phyloP scores from a whole-genome alignment of 2,888 invertebrate species.

The Luffia ferchaultella region DNA sequence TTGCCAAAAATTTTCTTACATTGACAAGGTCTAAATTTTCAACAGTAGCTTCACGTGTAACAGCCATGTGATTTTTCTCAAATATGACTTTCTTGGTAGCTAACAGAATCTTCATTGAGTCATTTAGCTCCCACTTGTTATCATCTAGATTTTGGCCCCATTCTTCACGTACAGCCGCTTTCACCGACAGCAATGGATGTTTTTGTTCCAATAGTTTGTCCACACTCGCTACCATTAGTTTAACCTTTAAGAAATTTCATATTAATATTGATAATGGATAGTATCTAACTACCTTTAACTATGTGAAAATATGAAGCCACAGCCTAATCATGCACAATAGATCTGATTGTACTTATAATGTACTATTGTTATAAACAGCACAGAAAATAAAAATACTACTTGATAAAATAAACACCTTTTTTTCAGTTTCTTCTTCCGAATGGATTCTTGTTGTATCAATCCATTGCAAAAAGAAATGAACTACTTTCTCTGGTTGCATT shows the following conservation, averaged over 20 bases:
- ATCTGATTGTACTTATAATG: too few species aligned
- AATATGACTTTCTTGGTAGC: conserved; percentile 33
- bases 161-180: not conserved
- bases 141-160: conserved; percentile 1
- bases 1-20: too few species aligned
- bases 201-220: conserved; percentile 15
- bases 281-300: too few species aligned
- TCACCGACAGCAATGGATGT: conserved; percentile 6
- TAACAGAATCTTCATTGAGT: conserved; percentile 17
- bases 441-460: conserved; percentile 29
- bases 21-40: conserved; percentile 30
- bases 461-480: conserved; percentile 44
- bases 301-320: too few species aligned
- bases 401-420: too few species aligned
- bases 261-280: too few species aligned
- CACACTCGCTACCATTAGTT: conserved; percentile 20
- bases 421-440: conserved; percentile 24
- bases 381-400: too few species aligned
- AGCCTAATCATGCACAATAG: too few species aligned
- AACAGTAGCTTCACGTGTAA: conserved; percentile 22
- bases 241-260: conserved; percentile 21
- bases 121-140: conserved; percentile 2
- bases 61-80: conserved; percentile 21
- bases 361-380: too few species aligned
- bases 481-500: conserved; percentile 28